Base-by-base conservation (phyloP, 2,797 vertebrate species). In the Danio albolineatus region DNA sequence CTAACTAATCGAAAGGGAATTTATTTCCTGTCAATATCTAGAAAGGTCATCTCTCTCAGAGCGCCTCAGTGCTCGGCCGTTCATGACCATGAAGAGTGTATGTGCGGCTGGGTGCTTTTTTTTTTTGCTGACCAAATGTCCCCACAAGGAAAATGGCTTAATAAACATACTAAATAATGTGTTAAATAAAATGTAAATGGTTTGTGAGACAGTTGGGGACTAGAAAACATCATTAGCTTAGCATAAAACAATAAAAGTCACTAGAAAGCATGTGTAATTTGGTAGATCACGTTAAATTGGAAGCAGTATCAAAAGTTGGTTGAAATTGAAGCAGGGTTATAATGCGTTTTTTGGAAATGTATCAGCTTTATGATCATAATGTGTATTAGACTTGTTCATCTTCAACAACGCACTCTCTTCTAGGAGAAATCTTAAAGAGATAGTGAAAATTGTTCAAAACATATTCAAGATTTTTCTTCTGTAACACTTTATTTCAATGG, bases 11-110 rank as follows among this genome's bases (percentile, higher is more conserved):
- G 92, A 94, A 94, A 90, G 84, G 83, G 88, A 92, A 94, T 94
- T 93, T 93, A 94, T 93, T 92, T 93, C 89, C 91, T 92, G 91
- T 91, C 93, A 92, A 94, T 94, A 93, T 90, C 88, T 89, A 90
- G 87, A 94, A 94, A 94, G 93, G 92, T 94, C 93, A 92, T 92
- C 90, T 93, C 83, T 81, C 90, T 90, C 90, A 91, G 89, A 89
- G 44, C 69, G 59, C 66, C 44, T 70, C 71, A 56, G 43, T 78
- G 56, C 72, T 79, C 10, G 7, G 19, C 49, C 49, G 12, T 46
- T 73, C 59, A 28, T 79, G 69, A 65, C 59, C 90, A 91, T 89
- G 82, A 86, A 84, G 64, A 77, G 81, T 16, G 54, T 73, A 79
- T 43, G 84, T 79, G 78, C 9, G n/a, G 78, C 75, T 0, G 14